Evolutionary conservation across 2,797 vertebrate species (phyloP).

Genomic region (Gobionotothen gibberifrons): DNA sequence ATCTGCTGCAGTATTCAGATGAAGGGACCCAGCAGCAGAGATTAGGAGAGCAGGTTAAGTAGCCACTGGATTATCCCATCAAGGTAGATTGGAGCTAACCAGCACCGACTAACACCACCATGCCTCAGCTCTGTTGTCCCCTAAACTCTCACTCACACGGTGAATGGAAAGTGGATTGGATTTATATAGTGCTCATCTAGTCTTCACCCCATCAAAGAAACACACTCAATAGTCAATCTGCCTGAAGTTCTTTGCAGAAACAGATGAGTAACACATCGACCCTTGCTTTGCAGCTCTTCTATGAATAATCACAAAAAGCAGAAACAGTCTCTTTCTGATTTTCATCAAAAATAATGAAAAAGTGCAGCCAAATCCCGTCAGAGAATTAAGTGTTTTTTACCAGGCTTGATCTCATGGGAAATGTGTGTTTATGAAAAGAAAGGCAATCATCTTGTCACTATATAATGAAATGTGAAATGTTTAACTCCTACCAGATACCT

Average conservation of each 20-base stretch:
- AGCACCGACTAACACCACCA: constrained; percentile 29
- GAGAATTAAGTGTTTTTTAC: too few species aligned
- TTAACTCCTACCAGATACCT: too few species aligned
- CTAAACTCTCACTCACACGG: neutral
- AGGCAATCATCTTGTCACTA: neutral
- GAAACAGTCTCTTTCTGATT: constrained; percentile 1
- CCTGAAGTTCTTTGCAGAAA: too few species aligned
- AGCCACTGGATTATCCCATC: constrained; percentile 60
- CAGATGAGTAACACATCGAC: too few species aligned
- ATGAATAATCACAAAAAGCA: too few species aligned
- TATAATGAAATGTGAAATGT: too few species aligned
- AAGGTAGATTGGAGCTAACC: constrained; percentile 61
- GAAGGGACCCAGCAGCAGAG: constrained; percentile 22
- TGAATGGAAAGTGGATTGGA: too few species aligned
- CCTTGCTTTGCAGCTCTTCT: too few species aligned
- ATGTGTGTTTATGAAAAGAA: neutral
- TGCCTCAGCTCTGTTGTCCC: constrained; percentile 10
- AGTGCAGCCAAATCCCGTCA: neutral
- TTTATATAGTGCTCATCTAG: too few species aligned
- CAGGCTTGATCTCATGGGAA: neutral
- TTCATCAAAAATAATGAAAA: constrained; percentile 16
- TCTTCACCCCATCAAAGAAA: too few species aligned
- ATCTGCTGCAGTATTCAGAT: constrained; percentile 30
- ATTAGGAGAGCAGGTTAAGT: constrained; percentile 51
- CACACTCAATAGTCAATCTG: too few species aligned